Evolutionary conservation across 2,113 vertebrate genomes (phyloP).

Genomic region (Seriola quinqueradiata): DNA sequence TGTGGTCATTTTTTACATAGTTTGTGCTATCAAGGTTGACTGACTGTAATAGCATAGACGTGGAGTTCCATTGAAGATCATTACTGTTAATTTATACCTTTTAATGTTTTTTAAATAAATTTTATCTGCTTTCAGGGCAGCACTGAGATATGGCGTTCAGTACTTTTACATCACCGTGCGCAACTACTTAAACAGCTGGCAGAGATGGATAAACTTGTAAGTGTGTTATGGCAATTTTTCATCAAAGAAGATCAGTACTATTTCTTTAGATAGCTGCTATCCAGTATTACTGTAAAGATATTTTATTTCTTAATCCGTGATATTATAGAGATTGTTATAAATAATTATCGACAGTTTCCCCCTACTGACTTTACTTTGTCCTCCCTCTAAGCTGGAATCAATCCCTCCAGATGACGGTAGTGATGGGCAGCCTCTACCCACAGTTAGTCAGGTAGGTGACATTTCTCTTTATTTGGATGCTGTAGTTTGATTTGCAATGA

Average conservation of each 20-base stretch:
- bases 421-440: not conserved
- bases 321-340: not conserved
- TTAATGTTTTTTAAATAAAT: not conserved
- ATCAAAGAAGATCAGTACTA: not conserved
- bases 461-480: not conserved
- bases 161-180: slow-evolving; percentile 46
- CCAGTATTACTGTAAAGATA: not conserved
- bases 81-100: not conserved
- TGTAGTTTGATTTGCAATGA: not conserved
- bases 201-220: slow-evolving; percentile 66
- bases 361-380: not conserved
- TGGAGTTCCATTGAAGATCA: too few species aligned
- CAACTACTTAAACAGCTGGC: slow-evolving; percentile 65
- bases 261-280: not conserved
- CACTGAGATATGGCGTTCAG: slow-evolving; percentile 20
- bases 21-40: not conserved
- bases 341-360: not conserved
- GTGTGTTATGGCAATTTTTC: not conserved
- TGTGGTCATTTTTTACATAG: not conserved
- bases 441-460: slow-evolving; percentile 13
- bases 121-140: slow-evolving; percentile 42
- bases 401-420: slow-evolving; percentile 35
- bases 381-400: slow-evolving; percentile 44
- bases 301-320: too few species aligned
- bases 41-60: too few species aligned